Evolutionary conservation across 2,888 invertebrate genomes (phyloP), one percentile per base, ranked within the genome.

Genomic region (Volucella inflata): DNA sequence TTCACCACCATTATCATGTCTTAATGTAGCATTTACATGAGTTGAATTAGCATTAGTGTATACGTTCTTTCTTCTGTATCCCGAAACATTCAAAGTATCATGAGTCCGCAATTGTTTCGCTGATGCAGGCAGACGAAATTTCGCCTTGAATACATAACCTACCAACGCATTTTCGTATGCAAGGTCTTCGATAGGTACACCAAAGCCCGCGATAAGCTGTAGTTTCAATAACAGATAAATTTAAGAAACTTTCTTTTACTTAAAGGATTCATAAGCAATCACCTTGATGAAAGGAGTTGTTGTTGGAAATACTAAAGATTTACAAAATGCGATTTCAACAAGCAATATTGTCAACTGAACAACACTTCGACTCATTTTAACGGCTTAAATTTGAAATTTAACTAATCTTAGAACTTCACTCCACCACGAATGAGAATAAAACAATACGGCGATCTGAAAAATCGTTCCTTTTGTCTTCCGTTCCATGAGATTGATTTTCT

Each of bases 131-230:
- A 87, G 42, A 14, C 14, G 62, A n/a, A 71, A 87, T 36, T 53
- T 68, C 8, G 67, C 59, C 38, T 70, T 75, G 12, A 80, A 78
- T 12, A 81, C 74, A 8, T 65, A 77, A 8, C 87, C 87, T 8
- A 75, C 12, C 3, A 75, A 46, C 2, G 81, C 36, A 2, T 77
- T 68, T 40, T 87, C 87, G 0, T 55, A 50, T 1, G 48, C 62
- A 8, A 84, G 67, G 10, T 87, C 67, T 10, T 77, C 16, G 16
- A 77, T 64, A 11, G 87, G 87, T 1, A 87, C 67, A 76, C 87
- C 87, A 48, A 87, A 84, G 17, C 87, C 87, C 9, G 53, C 68
- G 40, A 84, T 70, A 4, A 77, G n/a, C 77, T 77, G n/a, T 30
- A 2, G 50, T 42, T 67, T 42, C 3, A 21, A 40, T 55, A 44